Conservation (phyloP, 2,888 invertebrate species). For the Rhingia rostrata region DNA sequence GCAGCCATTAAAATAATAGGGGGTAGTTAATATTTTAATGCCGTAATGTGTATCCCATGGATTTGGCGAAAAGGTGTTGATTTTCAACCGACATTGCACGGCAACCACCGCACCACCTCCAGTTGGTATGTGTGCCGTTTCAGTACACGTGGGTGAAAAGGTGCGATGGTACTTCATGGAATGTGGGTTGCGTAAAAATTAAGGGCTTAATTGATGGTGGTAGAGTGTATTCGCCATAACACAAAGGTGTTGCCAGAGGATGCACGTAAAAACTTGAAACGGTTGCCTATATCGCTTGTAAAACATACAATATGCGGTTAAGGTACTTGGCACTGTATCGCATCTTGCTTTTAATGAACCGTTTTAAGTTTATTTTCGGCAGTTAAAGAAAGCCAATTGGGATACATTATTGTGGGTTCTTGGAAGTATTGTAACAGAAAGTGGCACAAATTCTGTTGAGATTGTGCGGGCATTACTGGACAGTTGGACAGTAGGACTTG, state of each 20-base stretch:
- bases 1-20: conserved; percentile 64
- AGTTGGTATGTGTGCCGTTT: not conserved
- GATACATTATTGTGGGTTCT: conserved; percentile 8
- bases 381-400: conserved; percentile 9
- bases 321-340: not conserved
- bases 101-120: conserved; percentile 13
- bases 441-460: not conserved
- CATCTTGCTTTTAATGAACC: not conserved
- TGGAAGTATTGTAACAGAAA: conserved; percentile 29
- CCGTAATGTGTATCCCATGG: conserved; percentile 49
- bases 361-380: conserved; percentile 15
- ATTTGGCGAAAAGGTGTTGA: conserved; percentile 53
- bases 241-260: conserved; percentile 24
- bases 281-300: conserved; percentile 13
- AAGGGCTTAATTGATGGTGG: conserved; percentile 59
- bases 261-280: conserved; percentile 5
- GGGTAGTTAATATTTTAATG: conserved; percentile 66
- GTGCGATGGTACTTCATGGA: not conserved
- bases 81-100: conserved; percentile 42
- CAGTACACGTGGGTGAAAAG: not conserved
- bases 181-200: conserved; percentile 28
- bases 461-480: too few species aligned
- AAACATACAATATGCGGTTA: conserved; percentile 30
- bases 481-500: too few species aligned
- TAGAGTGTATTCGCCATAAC: conserved; percentile 20